Evolutionary conservation across 2,113 vertebrate species (phyloP).

Genomic region (Octodon degus): DNA sequence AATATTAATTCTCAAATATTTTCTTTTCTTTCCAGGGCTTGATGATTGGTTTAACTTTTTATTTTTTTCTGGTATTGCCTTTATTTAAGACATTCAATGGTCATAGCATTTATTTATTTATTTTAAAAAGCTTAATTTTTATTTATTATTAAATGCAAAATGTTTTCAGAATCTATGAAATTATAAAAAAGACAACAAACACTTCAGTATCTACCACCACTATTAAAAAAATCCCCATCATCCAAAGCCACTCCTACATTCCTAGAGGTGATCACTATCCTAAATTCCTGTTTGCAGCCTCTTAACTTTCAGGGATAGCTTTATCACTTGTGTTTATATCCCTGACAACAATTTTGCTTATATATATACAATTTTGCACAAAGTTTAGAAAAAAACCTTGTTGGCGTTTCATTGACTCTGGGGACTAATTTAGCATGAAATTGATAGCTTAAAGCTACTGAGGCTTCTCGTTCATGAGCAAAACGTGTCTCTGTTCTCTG

Average conservation of each 20-base stretch:
- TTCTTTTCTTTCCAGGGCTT: constrained; percentile 8
- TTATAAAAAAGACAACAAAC: neutral
- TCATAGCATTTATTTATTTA: neutral
- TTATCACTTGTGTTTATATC: neutral
- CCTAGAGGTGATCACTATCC: neutral
- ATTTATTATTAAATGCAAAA: neutral
- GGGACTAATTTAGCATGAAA: neutral
- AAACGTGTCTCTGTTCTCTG: neutral
- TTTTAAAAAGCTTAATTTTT: neutral
- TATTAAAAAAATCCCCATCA: neutral
- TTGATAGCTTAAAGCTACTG: neutral
- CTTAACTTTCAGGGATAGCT: neutral
- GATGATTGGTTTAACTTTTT: neutral
- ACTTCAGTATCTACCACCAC: neutral
- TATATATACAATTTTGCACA: neutral
- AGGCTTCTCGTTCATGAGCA: neutral
- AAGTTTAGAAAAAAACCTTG: neutral
- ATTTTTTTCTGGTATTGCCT: neutral
- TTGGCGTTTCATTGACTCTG: neutral
- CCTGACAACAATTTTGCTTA: neutral
- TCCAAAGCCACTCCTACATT: neutral
- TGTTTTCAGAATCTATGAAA: neutral
- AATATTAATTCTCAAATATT: neutral
- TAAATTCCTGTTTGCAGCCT: neutral
- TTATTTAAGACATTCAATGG: neutral